Conservation (phyloP, 2,888 invertebrate genomes). For the Barypeithes pellucidus region DNA sequence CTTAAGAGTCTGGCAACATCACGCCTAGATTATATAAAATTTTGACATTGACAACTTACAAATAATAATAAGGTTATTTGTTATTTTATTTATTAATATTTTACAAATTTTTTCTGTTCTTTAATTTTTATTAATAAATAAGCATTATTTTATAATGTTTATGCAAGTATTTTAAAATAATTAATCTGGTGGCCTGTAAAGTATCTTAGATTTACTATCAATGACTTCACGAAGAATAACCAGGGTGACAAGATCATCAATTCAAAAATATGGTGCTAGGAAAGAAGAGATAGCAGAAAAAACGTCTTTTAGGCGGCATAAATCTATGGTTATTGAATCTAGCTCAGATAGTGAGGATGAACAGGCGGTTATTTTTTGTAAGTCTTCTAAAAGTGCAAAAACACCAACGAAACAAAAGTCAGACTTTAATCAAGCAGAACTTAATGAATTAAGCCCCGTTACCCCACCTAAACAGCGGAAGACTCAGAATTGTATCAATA, state of each 20-base stretch:
- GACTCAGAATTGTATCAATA: slow-evolving; percentile 40
- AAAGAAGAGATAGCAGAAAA: neutral
- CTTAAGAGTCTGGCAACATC: neutral
- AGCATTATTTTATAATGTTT: neutral
- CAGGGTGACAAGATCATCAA: slow-evolving; percentile 42
- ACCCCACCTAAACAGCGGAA: slow-evolving; percentile 68
- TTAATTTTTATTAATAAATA: neutral
- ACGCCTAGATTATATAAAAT: neutral
- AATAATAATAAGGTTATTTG: neutral
- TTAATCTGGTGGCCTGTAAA: neutral
- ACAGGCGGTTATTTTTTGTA: neutral
- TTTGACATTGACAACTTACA: neutral
- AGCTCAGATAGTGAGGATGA: slow-evolving; percentile 54
- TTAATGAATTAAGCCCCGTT: slow-evolving; percentile 52
- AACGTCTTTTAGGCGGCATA: slow-evolving; percentile 10
- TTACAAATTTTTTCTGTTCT: neutral
- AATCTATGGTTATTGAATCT: slow-evolving; percentile 3
- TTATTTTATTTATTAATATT: neutral
- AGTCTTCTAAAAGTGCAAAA: slow-evolving; percentile 15
- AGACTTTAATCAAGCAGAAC: slow-evolving; percentile 34
- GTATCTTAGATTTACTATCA: neutral
- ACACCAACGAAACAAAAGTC: slow-evolving; percentile 52
- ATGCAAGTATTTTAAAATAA: neutral
- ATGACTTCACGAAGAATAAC: slow-evolving; percentile 15
- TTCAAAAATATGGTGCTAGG: slow-evolving; percentile 14